phyloP scores from a whole-genome alignment of 2,888 invertebrate genomes.

The Opisthograptis luteolata region DNA sequence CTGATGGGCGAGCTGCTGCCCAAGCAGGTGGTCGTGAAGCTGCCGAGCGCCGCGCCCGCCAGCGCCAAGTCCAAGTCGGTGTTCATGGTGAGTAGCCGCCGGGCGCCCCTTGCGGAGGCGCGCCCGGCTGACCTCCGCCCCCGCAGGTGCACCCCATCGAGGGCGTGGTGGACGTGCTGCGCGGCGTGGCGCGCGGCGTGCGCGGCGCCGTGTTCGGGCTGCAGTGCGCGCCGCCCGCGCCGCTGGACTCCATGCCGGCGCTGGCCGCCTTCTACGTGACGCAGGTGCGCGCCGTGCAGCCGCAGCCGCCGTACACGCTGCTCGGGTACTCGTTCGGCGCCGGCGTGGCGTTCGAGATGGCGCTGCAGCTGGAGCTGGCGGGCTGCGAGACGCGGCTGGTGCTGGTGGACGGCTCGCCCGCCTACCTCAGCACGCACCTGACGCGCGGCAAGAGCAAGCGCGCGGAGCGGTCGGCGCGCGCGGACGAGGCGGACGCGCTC shows the following conservation, averaged over 20 bases:
- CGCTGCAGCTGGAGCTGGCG: slow-evolving; percentile 89
- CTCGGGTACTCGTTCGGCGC: slow-evolving; percentile 98
- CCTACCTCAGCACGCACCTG: slow-evolving; percentile 91
- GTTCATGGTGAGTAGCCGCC: slow-evolving; percentile 80
- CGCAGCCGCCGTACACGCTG: slow-evolving; percentile 93
- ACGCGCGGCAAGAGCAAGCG: slow-evolving; percentile 86
- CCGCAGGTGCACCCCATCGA: slow-evolving; percentile 92
- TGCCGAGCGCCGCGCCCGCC: slow-evolving; percentile 83
- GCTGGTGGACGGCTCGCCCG: slow-evolving; percentile 95
- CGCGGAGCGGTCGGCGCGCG: slow-evolving; percentile 78
- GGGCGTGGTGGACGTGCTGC: slow-evolving; percentile 90
- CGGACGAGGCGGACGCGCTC: slow-evolving; percentile 89
- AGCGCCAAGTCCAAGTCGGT: slow-evolving; percentile 77
- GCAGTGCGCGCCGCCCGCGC: slow-evolving; percentile 92
- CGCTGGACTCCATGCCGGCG: slow-evolving; percentile 87
- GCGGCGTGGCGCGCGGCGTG: slow-evolving; percentile 88
- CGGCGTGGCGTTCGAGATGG: slow-evolving; percentile 97
- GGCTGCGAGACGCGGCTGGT: slow-evolving; percentile 86
- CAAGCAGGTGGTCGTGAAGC: slow-evolving; percentile 86
- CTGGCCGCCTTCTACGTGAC: slow-evolving; percentile 89
- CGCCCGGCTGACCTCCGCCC: not conserved
- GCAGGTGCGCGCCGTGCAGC: slow-evolving; percentile 90
- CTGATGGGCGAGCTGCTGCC: slow-evolving; percentile 88
- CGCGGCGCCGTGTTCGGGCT: slow-evolving; percentile 93
- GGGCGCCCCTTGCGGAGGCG: too few species aligned